A percentile compares a stretch with the other conserved stretches of the same genome.
These are phyloP conservation scores for Acrocephalus kingi DNA, from an alignment of 2,113 vertebrate genomes.

Conservation along the genomic window DNA sequence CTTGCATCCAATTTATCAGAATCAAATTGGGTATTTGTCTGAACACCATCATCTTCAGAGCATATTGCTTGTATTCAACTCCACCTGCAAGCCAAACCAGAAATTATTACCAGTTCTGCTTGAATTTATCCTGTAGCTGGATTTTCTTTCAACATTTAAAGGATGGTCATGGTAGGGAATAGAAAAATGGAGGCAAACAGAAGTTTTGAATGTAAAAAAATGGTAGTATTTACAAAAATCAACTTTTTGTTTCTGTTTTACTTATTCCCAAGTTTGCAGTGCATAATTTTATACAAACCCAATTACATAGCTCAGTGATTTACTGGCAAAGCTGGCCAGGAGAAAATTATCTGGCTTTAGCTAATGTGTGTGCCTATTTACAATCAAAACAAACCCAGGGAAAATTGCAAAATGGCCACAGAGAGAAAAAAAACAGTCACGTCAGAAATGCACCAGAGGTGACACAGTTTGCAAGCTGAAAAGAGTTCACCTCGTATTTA, in stretches of 20 bases:
- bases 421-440: background rate
- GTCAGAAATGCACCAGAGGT: background rate
- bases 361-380: constrained; percentile 52
- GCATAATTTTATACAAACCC: constrained; percentile 62
- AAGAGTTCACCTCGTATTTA: background rate
- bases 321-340: constrained; percentile 66
- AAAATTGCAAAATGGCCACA: constrained; percentile 39
- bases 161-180: background rate
- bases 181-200: background rate
- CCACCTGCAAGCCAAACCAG: constrained; percentile 39
- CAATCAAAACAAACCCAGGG: constrained; percentile 57
- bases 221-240: background rate
- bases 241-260: constrained; percentile 18
- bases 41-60: background rate
- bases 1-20: background rate
- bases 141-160: background rate
- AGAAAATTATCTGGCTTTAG: constrained; percentile 64
- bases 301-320: constrained; percentile 75
- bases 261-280: constrained; percentile 40
- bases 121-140: background rate
- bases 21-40: background rate
- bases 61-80: background rate
- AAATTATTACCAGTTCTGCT: background rate
- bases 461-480: background rate
- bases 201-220: background rate